These are phyloP conservation scores for Spisula solida DNA, from an alignment of 2,888 invertebrate genomes.

Conservation along the genomic window DNA sequence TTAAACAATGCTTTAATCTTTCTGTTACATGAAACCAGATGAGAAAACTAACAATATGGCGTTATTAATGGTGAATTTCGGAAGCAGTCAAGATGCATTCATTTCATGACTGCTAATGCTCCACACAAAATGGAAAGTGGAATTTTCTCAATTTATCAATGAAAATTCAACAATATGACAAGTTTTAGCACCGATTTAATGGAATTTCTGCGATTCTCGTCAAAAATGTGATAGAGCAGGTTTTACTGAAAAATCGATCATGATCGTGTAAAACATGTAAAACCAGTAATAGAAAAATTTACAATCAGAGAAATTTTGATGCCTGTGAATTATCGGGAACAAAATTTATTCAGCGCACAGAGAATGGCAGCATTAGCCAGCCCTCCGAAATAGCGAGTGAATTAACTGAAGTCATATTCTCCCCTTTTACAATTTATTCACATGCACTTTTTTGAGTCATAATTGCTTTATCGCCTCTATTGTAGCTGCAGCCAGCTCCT, in stretches of 20 bases:
- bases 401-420: too few relatives aligned
- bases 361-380: background rate
- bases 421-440: too few relatives aligned
- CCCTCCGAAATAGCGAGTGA: background rate
- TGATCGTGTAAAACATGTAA: background rate
- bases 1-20: background rate
- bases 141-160: slow-evolving; percentile 13
- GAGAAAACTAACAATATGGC: background rate
- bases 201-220: slow-evolving; percentile 18
- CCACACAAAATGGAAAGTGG: background rate
- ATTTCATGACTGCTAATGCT: background rate
- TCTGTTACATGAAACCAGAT: background rate
- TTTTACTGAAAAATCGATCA: slow-evolving; percentile 13
- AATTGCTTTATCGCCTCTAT: too few relatives aligned
- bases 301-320: slow-evolving; percentile 13
- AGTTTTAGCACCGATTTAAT: slow-evolving; percentile 28
- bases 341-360: background rate
- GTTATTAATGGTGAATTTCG: background rate
- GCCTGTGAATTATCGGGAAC: background rate
- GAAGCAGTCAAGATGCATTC: background rate
- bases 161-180: slow-evolving; percentile 26
- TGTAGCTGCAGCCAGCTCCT: background rate
- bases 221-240: background rate
- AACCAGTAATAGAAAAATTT: slow-evolving; percentile 12
- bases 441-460: too few relatives aligned